phyloP scores from a whole-genome alignment of 2,888 invertebrate species.

The Argynnis bischoffii region DNA sequence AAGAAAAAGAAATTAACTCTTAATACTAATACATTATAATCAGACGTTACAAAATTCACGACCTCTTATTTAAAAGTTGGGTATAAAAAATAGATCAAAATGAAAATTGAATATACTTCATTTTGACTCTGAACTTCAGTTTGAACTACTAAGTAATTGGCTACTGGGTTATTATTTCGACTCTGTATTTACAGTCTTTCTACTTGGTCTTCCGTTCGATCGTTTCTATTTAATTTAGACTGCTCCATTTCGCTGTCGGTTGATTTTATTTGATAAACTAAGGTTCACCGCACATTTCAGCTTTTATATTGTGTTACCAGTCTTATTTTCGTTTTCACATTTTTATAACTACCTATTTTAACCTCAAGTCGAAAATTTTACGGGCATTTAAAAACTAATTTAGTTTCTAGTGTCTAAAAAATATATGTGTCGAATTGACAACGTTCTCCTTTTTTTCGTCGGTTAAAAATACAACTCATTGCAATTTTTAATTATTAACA shows the following conservation, averaged over 20 bases:
- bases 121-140: slow-evolving; percentile 5
- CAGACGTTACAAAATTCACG: no score
- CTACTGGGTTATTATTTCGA: slow-evolving; percentile 26
- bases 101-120: slow-evolving; percentile 1
- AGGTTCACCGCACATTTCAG: slow-evolving; percentile 18
- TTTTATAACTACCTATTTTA: neutral
- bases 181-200: slow-evolving; percentile 29
- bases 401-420: no score
- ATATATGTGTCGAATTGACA: no score
- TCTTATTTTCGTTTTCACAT: neutral
- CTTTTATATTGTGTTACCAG: slow-evolving; percentile 2
- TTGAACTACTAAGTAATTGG: slow-evolving; percentile 23
- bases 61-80: no score
- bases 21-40: no score
- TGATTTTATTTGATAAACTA: slow-evolving; percentile 32
- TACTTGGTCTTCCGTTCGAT: slow-evolving; percentile 32
- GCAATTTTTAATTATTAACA: no score
- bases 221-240: slow-evolving; percentile 37
- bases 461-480: no score
- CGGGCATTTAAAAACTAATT: no score
- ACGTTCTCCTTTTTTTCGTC: no score
- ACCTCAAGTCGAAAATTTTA: no score
- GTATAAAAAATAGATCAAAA: neutral
- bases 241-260: slow-evolving; percentile 26
- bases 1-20: no score